Evolutionary conservation across 1,140 invertebrate species (phyloP), one percentile per base, ranked within the genome.

Genomic region (Zaprionus ghesquierei): DNA sequence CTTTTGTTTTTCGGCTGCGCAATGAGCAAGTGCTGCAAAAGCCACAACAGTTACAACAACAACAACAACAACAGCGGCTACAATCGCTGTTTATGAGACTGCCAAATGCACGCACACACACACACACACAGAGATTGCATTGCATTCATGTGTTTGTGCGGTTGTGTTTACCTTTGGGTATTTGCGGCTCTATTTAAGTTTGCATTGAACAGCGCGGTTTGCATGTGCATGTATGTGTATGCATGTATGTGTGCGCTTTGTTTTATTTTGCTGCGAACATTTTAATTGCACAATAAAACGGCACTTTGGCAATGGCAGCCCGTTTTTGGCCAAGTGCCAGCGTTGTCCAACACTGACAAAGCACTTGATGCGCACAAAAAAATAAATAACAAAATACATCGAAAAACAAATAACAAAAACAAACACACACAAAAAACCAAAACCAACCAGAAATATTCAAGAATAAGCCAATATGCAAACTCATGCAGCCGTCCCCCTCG

Each of bases 1-100:
- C 75, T 87, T 78, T 86, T 86, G 63, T 78, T 81, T 85, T 68
- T 66, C 44, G 62, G 20, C 62, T 49, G 38, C 23, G 44, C 49
- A 25, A 53, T 29, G 69, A 70, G 69, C 79, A 81, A 81, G 69
- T 81, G 79, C 25, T 35, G 65, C 29, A 49, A 20, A 13, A 23
- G 29, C 55, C 41, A 27, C 64, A 31, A 60, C 38, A 23, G 29
- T 50, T 41, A 27, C 64, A 31, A 60, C 38, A 60, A 23, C 5
- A 33, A 22, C 8, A 49, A 31, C 69, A 68, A 69, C 29, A 46
- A 27, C 59, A 64, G 50, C 38, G 46, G 49, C 33, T 27, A 6
- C 35, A 41, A 18, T 23, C 13, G 35, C 35, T 64, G 60, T 63
- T 70, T 60, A 63, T 56, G 60, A n/a, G 50, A 15, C 41, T 33